phyloP scores from a whole-genome alignment of 2,113 vertebrate genomes.

The Microtus oregoni region DNA sequence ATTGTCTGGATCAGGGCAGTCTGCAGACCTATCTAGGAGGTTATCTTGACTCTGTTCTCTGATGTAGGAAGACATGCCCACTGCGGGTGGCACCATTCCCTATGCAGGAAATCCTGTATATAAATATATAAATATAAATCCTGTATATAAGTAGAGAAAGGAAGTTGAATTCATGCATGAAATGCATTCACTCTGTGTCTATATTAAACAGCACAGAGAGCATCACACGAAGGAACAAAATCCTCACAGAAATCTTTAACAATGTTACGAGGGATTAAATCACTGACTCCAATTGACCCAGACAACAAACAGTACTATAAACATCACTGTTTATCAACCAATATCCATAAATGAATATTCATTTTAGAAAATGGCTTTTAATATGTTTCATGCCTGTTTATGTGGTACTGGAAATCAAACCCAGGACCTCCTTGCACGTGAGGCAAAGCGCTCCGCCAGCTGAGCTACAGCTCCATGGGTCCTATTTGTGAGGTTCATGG shows the following conservation, averaged over 20 bases:
- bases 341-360: not conserved
- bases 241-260: not conserved
- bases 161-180: not conserved
- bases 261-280: not conserved
- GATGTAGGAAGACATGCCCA: not conserved
- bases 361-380: not conserved
- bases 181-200: not conserved
- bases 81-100: not conserved
- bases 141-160: not conserved
- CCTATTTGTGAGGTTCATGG: not conserved
- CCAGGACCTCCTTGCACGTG: not conserved
- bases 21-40: not conserved
- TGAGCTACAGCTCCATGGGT: not conserved
- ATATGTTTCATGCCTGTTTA: not conserved
- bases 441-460: not conserved
- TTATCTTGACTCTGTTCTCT: not conserved
- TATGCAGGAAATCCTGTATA: not conserved
- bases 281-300: not conserved
- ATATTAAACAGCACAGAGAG: not conserved
- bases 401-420: not conserved
- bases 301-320: not conserved
- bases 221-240: not conserved
- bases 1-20: not conserved
- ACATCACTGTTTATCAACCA: not conserved
- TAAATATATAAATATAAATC: too few relatives aligned